Evolutionary conservation across 2,797 vertebrate genomes (phyloP).

Genomic region (Eremophila alpestris): DNA sequence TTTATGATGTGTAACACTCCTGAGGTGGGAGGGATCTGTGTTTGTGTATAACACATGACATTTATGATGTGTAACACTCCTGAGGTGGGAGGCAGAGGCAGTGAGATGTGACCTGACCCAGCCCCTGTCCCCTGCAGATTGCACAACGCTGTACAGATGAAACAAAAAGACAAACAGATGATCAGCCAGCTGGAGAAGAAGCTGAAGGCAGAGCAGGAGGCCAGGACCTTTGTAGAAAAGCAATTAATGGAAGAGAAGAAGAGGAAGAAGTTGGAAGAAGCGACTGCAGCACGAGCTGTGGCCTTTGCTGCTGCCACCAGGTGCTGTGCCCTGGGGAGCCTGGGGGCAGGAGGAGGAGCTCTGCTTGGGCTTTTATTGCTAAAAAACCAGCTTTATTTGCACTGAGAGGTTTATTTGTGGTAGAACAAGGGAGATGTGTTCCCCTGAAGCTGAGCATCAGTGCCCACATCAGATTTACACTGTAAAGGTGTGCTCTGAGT

Average conservation of each 20-base stretch:
- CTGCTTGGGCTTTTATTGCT: not conserved
- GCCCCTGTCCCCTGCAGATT: conserved; percentile 78
- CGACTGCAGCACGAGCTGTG: conserved; percentile 94
- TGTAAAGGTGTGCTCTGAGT: not conserved
- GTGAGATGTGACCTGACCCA: too few species aligned
- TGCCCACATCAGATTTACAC: not conserved
- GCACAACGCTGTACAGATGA: conserved; percentile 96
- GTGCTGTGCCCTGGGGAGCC: conserved; percentile 70
- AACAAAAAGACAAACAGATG: conserved; percentile 98
- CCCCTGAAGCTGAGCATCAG: not conserved
- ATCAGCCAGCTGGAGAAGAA: conserved; percentile 97
- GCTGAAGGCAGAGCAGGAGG: conserved; percentile 96
- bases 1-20: too few species aligned
- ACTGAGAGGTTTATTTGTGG: not conserved
- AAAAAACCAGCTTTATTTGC: not conserved
- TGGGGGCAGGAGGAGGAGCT: not conserved
- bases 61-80: too few species aligned
- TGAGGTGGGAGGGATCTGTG: too few species aligned
- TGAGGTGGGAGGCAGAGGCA: too few species aligned
- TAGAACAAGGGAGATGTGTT: not conserved
- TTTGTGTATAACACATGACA: too few species aligned
- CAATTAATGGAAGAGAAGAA: conserved; percentile 97
- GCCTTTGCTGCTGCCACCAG: conserved; percentile 94
- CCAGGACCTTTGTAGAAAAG: conserved; percentile 90
- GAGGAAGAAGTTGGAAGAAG: conserved; percentile 97